Evolutionary conservation across 2,888 invertebrate species (phyloP).

Genomic region (Phortica magna): DNA sequence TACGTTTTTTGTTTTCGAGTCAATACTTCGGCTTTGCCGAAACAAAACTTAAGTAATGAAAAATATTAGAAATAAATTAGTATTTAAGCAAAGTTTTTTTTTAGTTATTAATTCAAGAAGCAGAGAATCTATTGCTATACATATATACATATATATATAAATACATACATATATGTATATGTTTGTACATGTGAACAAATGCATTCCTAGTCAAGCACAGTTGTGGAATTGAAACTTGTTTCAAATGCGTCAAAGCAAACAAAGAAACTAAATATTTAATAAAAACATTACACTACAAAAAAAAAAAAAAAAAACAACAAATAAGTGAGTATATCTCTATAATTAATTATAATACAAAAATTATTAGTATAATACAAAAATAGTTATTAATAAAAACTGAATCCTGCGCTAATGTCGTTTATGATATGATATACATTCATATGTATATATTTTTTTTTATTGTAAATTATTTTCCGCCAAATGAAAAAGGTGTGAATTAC

Average conservation of each 20-base stretch:
- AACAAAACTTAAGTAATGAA: conserved; percentile 44
- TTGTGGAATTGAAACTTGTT: conserved; percentile 64
- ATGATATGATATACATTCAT: no score
- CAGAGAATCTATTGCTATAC: background rate
- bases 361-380: conserved; percentile 21
- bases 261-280: conserved; percentile 37
- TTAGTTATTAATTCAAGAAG: background rate
- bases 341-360: no score
- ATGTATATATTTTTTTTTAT: no score
- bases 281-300: conserved; percentile 29
- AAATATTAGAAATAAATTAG: conserved; percentile 12
- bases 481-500: no score
- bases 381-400: no score
- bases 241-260: conserved; percentile 8
- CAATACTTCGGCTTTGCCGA: conserved; percentile 59
- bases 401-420: no score
- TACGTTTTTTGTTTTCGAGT: background rate
- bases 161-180: background rate
- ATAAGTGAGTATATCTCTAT: no score
- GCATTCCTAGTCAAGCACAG: conserved; percentile 66
- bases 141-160: background rate
- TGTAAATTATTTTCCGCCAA: no score
- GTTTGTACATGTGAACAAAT: background rate
- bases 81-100: no score
- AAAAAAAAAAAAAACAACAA: conserved; percentile 47